Percentiles rank a stretch among this genome's conserved stretches.
These are phyloP conservation scores for Stictocephala bisonia DNA, from an alignment of 2,888 invertebrate genomes.

Conservation along the genomic window DNA sequence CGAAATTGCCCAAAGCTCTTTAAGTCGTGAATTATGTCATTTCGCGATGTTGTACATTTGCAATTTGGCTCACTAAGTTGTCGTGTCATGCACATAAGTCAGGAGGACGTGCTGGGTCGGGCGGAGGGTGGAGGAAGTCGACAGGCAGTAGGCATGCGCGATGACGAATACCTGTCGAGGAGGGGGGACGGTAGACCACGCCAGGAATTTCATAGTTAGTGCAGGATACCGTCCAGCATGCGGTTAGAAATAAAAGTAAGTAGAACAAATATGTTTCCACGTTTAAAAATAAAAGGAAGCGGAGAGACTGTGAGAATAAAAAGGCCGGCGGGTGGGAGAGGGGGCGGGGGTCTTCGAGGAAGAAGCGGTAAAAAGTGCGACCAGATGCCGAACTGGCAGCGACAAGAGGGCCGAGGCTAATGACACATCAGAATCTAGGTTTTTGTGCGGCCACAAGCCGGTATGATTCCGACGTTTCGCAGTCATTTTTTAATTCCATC, in stretches of 20 bases:
- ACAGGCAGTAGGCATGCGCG: no score
- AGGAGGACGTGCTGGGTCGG: no score
- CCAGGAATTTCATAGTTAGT: not conserved
- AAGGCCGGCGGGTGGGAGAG: not conserved
- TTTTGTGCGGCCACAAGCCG: conserved; percentile 31
- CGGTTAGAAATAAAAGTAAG: conserved; percentile 28
- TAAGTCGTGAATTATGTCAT: no score
- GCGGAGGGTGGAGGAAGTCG: no score
- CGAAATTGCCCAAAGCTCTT: no score
- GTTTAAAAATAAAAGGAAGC: conserved; percentile 29
- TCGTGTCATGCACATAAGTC: no score
- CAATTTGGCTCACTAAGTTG: no score
- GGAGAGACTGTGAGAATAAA: conserved; percentile 21
- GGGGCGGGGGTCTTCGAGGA: conserved; percentile 14
- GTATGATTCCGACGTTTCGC: conserved; percentile 20
- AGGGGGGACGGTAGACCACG: conserved; percentile 6
- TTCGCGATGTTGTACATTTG: no score
- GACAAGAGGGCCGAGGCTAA: no score
- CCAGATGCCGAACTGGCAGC: conserved; percentile 31
- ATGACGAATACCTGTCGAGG: no score
- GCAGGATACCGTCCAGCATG: not conserved
- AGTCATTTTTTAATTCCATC: no score
- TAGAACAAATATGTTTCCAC: conserved; percentile 39
- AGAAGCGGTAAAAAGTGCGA: conserved; percentile 10
- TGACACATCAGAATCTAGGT: conserved; percentile 31